Conservation (phyloP, 1,140 invertebrate genomes). For the Drosophila navojoa region DNA sequence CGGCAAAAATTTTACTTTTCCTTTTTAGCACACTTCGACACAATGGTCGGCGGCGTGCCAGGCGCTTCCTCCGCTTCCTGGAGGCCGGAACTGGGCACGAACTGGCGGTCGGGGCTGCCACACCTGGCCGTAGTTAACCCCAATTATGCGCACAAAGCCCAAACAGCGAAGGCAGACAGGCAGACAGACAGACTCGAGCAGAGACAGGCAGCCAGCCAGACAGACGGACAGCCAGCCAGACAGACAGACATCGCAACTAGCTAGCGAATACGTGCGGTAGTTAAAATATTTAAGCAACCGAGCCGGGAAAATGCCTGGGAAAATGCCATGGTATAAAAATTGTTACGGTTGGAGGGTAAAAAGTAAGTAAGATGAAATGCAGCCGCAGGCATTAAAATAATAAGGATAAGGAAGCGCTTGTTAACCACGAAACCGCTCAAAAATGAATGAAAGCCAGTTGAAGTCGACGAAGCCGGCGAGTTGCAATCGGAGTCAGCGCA, state of each 20-base stretch:
- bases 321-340: constrained; percentile 22
- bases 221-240: no score
- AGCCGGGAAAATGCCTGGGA: constrained; percentile 40
- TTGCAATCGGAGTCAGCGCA: constrained; percentile 12
- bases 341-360: constrained; percentile 31
- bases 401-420: constrained; percentile 82
- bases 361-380: constrained; percentile 80
- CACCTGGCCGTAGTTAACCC: constrained; percentile 75
- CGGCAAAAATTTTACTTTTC: constrained; percentile 68
- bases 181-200: constrained; percentile 23
- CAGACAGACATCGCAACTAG: constrained; percentile 18
- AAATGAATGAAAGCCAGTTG: constrained; percentile 70
- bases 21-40: constrained; percentile 76
- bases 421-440: constrained; percentile 81
- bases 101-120: constrained; percentile 3
- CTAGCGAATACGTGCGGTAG: constrained; percentile 47
- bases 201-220: not conserved
- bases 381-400: constrained; percentile 82
- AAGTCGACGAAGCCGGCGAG: constrained; percentile 25
- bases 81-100: constrained; percentile 11
- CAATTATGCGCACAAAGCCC: constrained; percentile 73
- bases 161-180: constrained; percentile 47
- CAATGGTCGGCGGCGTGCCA: constrained; percentile 51
- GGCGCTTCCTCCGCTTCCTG: constrained; percentile 33
- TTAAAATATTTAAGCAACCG: constrained; percentile 75